These are phyloP conservation scores for Phrynocephalus versicolor DNA, from an alignment of 2,113 vertebrate genomes.

Conservation along the genomic window DNA sequence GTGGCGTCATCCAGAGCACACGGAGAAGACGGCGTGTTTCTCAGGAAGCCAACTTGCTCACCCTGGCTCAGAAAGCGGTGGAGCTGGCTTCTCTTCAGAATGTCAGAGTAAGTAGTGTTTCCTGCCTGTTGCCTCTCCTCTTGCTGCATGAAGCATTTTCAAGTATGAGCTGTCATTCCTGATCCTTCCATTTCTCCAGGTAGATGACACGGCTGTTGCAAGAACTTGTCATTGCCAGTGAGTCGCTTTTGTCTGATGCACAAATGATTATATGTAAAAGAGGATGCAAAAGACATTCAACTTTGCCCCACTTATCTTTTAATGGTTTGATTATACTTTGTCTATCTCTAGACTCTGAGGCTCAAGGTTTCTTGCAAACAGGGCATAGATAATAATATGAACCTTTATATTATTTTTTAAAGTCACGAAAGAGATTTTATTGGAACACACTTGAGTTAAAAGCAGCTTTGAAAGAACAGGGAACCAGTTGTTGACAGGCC, in stretches of 20 bases:
- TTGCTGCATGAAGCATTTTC: neutral
- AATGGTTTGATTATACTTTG: too few relatives aligned
- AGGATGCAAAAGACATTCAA: too few relatives aligned
- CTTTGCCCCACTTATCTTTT: too few relatives aligned
- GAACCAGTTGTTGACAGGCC: too few relatives aligned
- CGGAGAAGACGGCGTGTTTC: conserved; percentile 86
- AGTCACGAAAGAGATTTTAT: too few relatives aligned
- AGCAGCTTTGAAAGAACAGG: too few relatives aligned
- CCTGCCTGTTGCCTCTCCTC: neutral
- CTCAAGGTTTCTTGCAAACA: too few relatives aligned
- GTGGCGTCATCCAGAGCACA: conserved; percentile 92
- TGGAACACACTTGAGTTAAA: too few relatives aligned
- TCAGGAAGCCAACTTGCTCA: conserved; percentile 94
- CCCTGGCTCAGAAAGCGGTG: conserved; percentile 93
- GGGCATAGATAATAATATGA: too few relatives aligned
- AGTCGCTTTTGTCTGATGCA: neutral
- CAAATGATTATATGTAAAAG: neutral
- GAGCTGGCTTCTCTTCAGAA: conserved; percentile 90
- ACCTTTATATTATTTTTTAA: too few relatives aligned
- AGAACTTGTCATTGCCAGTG: neutral
- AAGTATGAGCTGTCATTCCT: neutral
- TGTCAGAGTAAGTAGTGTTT: conserved; percentile 66
- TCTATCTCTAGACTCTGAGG: too few relatives aligned
- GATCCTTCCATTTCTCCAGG: neutral
- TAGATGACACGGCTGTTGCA: neutral